Base-by-base conservation (phyloP, 1,140 invertebrate genomes). In the Sinella curviseta region DNA sequence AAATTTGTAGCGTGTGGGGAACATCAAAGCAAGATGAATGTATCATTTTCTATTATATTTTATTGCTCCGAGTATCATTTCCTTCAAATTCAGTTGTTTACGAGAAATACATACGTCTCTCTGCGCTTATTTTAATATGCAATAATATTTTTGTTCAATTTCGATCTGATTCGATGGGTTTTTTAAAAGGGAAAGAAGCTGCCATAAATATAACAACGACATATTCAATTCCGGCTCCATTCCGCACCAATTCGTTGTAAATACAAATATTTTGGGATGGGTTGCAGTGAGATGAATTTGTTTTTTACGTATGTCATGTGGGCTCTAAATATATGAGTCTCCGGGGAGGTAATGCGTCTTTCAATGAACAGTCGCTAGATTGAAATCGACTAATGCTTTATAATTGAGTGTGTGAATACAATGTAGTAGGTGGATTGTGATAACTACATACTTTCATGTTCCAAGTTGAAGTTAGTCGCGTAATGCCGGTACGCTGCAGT, bases 1-100 rank as follows among this genome's bases (percentile, higher is more conserved):
- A 48, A 48, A 48, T 8, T 48, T 48, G 39, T 48, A 48, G 39
- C 39, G 57, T 16, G 57, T 65, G 24, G 57, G 57, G 57, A 65
- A 65, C 57, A n/a, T 65, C 57, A 65, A 65, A 65, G 57, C 24
- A 65, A 65, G 57, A 65, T 65, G 57, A 65, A 65, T 65, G 26
- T 16, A 65, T n/a, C 16, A 65, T 16, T n/a, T n/a, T n/a, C 16
- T 16, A 65, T 65, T 16, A 65, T 65, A 12, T 20, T 65, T 48
- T 48, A 48, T 48, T 48, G 8, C 39, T 8, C 39, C 8, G 8
- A 48, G 20, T 12, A 48, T 48, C 20, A 8, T 48, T 48, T 48
- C 20, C 8, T 48, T 48, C 8, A 12, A 8, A 12, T 48, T 8
- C 39, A 48, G 8, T 48, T 12, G 8, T 48, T 48, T 48, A 20